Evolutionary conservation across 2,113 vertebrate species (phyloP).

Genomic region (Catharus bicknelli): DNA sequence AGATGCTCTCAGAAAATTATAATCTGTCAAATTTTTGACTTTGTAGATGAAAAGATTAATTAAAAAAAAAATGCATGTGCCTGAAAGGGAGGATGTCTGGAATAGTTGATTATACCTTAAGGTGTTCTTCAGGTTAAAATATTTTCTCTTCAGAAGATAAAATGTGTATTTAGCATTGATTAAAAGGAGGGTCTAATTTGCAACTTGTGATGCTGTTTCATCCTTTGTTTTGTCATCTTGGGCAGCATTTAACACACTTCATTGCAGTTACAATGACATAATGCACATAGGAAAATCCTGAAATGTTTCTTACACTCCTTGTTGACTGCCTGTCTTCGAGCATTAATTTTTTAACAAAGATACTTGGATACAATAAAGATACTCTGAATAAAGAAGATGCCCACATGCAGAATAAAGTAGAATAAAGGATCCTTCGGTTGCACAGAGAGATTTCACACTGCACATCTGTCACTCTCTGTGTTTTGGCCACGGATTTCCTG

Average conservation of each 20-base stretch:
- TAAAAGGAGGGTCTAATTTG: slow-evolving; percentile 6
- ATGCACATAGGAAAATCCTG: not conserved
- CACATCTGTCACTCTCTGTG: not conserved
- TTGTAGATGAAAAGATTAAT: not conserved
- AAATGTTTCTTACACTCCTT: not conserved
- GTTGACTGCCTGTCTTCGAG: not conserved
- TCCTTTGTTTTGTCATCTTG: not conserved
- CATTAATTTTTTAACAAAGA: not conserved
- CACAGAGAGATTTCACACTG: not conserved
- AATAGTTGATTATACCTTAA: not conserved
- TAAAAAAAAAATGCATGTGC: not conserved
- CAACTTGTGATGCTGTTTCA: not conserved
- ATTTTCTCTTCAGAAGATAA: not conserved
- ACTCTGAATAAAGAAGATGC: not conserved
- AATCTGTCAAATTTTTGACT: not conserved
- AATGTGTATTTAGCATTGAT: not conserved
- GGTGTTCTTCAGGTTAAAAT: slow-evolving; percentile 17
- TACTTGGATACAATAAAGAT: not conserved
- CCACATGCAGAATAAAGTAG: not conserved
- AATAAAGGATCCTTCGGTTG: not conserved
- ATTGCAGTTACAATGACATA: not conserved
- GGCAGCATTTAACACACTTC: not conserved
- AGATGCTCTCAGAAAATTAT: not conserved
- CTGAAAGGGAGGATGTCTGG: not conserved
- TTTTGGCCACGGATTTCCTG: not conserved